Evolutionary conservation across 2,113 vertebrate genomes (phyloP).

Genomic region (Alligator mississippiensis): DNA sequence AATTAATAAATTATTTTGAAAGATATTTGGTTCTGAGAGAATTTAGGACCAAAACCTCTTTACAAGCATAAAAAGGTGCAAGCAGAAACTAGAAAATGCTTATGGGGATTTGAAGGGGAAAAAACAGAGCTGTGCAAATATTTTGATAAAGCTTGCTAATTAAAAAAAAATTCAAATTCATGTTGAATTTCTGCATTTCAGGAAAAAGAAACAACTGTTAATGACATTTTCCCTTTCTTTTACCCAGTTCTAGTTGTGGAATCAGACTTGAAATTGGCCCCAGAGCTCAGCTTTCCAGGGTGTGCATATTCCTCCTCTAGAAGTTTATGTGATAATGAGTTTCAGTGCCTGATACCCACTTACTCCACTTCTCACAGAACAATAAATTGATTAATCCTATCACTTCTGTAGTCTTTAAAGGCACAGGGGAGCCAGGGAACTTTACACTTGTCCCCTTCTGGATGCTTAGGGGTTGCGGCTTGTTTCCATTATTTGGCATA

Average conservation of each 20-base stretch:
- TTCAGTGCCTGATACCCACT: not conserved
- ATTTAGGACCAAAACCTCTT: not conserved
- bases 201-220: not conserved
- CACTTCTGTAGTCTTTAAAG: not conserved
- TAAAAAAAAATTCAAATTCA: not conserved
- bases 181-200: not conserved
- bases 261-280: not conserved
- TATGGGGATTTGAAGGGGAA: not conserved
- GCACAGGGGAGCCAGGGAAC: not conserved
- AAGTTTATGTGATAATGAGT: not conserved
- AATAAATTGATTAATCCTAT: not conserved
- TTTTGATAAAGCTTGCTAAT: not conserved
- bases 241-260: not conserved
- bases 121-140: not conserved
- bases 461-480: not conserved
- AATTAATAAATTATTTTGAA: not conserved
- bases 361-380: not conserved
- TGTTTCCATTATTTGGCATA: not conserved
- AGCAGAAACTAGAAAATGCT: not conserved
- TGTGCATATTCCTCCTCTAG: not conserved
- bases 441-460: not conserved
- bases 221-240: not conserved
- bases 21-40: not conserved
- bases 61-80: not conserved
- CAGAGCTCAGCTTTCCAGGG: not conserved